Evolutionary conservation across 2,888 invertebrate genomes (phyloP), one percentile per base, ranked within the genome.

Genomic region (Diaprepes abbreviatus): DNA sequence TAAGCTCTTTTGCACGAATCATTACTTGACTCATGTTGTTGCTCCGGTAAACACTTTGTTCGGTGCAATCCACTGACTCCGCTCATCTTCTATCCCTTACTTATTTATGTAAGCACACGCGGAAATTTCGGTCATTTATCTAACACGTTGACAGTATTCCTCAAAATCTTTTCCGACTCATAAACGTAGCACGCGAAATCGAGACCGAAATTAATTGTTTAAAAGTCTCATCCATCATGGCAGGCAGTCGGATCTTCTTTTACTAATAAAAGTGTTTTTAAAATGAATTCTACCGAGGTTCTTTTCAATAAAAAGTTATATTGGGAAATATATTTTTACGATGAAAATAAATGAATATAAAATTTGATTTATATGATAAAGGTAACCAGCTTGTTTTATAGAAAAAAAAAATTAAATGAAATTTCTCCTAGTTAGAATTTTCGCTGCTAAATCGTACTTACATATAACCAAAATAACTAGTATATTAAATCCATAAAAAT

Each of bases 11-110:
- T 83, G 80, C 80, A 83, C 83, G 83, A 83, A 83, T 83, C 84
- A 84, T 84, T 83, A 83, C 83, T 80, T 80, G 82, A 80, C 77
- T 79, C 80, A 79, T 79, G 81, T 79, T 80, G 81, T 80, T 80
- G 81, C 80, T 82, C 81, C 83, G 81, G 80, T 81, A 83, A 82
- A 78, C 81, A 81, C 82, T 81, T 82, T 83, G 81, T 83, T 82
- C 81, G 79, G 54, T 58, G 43, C 70, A 66, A 70, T 67, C 59
- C 67, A 63, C 58, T 63, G 64, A 64, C 64, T 71, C 35, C 58
- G 31, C 59, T 66, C 66, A 52, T 66, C 66, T 62, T 71, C 74
- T 73, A 72, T 66, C 77, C 77, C 76, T 76, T 76, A 74, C 80
- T 79, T 81, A 80, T 81, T 82, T 81, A 81, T 81, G 81, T 80